Base-by-base conservation (phyloP, 2,113 vertebrate species). In the Oceanodroma tethys region DNA sequence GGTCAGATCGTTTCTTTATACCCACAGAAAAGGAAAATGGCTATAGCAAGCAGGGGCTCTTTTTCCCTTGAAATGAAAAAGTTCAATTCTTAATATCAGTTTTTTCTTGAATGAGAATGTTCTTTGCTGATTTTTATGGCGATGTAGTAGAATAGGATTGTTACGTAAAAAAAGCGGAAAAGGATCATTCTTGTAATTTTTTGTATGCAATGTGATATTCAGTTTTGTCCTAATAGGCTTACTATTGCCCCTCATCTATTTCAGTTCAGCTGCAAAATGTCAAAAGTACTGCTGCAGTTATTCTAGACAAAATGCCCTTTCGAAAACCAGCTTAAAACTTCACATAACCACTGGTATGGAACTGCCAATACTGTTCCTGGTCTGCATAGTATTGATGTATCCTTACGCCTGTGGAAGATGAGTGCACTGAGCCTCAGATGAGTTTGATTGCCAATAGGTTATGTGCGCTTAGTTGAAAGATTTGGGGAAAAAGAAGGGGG, bases 241-340 rank as follows among this genome's bases (percentile, higher is more conserved):
- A 23, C 55, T 74, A 6, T 87, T 71, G 34, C 58, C 58, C 78
- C 66, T 93, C 81, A 80, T 63, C 40, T 92, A 25, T 89, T 95
- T 89, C 59, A 86, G 47, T 84, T 95, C 76, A 87, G 48, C 73
- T 85, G 58, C 73, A 72, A 52, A 84, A 91, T 75, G 56, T 87
- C 48, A 42, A 25, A 93, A 78, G 53, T 27, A 40, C 32, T 70
- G 42, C 84, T 88, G 81, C 74, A 76, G 45, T 48, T 76, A 72
- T 32, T 91, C 47, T 91, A 73, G 76, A 80, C 53, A 79, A 93
- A 91, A 60, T 92, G 88, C 86, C 80, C 76, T 95, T 95, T 94
- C 0, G 4, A 88, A 95, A 89, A 91, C 58, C 94, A 76, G 26
- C 65, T 84, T 67, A 75, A 58, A 85, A 53, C 42, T 72, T 90